These are phyloP conservation scores for Dryococelus australis DNA, from an alignment of 2,888 invertebrate species.

Conservation along the genomic window DNA sequence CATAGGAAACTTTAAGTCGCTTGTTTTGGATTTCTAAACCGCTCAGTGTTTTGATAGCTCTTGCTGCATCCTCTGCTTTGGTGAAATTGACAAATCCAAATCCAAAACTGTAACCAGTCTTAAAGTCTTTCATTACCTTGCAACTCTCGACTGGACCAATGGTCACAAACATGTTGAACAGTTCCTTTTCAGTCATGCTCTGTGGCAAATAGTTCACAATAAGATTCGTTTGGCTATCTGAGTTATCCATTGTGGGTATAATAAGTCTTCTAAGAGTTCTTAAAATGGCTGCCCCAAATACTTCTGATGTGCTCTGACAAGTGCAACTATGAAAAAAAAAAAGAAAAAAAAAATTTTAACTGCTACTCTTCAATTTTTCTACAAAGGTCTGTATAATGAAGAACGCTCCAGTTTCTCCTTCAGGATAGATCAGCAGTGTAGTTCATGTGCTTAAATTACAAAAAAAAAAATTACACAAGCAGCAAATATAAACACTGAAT, in stretches of 20 bases:
- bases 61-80: constrained; percentile 82
- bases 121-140: constrained; percentile 90
- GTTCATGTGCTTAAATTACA: constrained; percentile 5
- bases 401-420: background rate
- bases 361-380: background rate
- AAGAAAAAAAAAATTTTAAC: constrained; percentile 25
- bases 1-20: constrained; percentile 90
- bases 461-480: background rate
- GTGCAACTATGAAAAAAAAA: constrained; percentile 24
- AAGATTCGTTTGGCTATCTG: constrained; percentile 71
- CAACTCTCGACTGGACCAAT: constrained; percentile 90
- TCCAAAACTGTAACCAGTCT: constrained; percentile 95
- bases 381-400: background rate
- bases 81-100: constrained; percentile 95
- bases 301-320: background rate
- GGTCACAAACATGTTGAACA: constrained; percentile 86
- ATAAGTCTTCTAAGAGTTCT: background rate
- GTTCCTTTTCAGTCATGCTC: constrained; percentile 89
- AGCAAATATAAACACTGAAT: background rate
- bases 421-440: background rate
- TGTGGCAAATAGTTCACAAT: constrained; percentile 97
- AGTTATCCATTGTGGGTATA: background rate
- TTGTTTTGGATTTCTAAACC: constrained; percentile 91
- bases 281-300: constrained; percentile 13
- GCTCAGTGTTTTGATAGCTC: constrained; percentile 87